Evolutionary conservation across 2,797 vertebrate species (phyloP).

Genomic region (Pterois miles): DNA sequence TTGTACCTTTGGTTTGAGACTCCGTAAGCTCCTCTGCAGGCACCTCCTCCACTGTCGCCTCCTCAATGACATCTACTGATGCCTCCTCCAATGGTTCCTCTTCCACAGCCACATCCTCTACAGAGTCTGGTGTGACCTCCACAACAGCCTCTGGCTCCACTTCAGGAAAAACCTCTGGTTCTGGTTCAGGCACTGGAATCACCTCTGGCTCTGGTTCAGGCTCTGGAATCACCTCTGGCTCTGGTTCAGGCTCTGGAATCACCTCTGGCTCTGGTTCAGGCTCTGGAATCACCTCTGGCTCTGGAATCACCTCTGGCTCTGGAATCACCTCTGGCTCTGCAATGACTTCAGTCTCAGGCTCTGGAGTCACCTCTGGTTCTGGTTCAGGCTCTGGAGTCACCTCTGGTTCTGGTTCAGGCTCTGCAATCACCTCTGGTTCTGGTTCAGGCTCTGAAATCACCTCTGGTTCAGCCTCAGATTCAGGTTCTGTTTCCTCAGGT

Average conservation of each 20-base stretch:
- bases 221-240: background rate
- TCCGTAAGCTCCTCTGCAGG: slow-evolving; percentile 35
- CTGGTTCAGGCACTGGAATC: background rate
- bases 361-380: slow-evolving; percentile 1
- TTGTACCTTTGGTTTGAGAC: slow-evolving; percentile 53
- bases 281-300: background rate
- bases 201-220: background rate
- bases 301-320: slow-evolving; percentile 10
- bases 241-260: background rate
- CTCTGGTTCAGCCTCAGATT: slow-evolving; percentile 6
- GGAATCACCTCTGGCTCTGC: background rate
- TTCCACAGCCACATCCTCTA: background rate
- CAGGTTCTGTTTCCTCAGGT: slow-evolving; percentile 1
- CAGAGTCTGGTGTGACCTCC: background rate
- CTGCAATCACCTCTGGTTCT: background rate
- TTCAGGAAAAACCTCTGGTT: background rate
- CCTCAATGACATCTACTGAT: slow-evolving; percentile 16
- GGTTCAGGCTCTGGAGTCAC: background rate
- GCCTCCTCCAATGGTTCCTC: background rate
- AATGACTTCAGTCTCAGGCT: no score
- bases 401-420: slow-evolving; percentile 19
- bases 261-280: background rate
- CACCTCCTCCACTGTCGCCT: slow-evolving; percentile 22
- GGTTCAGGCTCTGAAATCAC: background rate
- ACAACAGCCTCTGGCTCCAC: slow-evolving; percentile 6